Conservation (phyloP, 2,113 vertebrate genomes). For the Indicator maculatus region DNA sequence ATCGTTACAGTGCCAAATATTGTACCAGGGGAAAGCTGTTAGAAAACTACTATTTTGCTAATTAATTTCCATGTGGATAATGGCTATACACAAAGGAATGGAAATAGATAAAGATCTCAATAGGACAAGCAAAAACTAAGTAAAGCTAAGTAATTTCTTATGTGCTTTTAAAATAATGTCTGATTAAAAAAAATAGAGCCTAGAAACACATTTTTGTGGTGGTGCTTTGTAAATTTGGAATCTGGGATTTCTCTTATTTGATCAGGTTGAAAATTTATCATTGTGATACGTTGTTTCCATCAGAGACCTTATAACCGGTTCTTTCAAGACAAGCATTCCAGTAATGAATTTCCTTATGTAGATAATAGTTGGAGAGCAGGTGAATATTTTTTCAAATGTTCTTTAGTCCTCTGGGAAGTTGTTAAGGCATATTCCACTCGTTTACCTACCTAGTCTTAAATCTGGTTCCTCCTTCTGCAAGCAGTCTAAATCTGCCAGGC, state of each 20-base stretch:
- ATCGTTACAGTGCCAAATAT: neutral
- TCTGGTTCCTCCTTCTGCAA: neutral
- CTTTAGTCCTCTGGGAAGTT: neutral
- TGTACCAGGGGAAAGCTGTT: neutral
- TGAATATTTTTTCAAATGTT: neutral
- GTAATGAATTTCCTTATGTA: neutral
- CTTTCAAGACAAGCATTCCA: neutral
- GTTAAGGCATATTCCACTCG: neutral
- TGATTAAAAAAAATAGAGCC: neutral
- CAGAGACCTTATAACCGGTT: neutral
- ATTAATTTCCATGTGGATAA: conserved; percentile 16
- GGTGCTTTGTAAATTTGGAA: neutral
- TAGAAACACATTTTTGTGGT: neutral
- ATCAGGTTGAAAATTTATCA: neutral
- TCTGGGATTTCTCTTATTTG: neutral
- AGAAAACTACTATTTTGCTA: conserved; percentile 3
- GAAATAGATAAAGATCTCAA: neutral
- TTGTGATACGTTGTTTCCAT: neutral
- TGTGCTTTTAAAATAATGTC: neutral
- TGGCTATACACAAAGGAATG: neutral
- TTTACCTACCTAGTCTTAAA: neutral
- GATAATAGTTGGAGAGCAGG: neutral
- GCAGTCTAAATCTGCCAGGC: neutral
- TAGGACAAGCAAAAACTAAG: neutral
- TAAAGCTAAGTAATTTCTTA: neutral